These are phyloP conservation scores for Silurus glanis DNA, from an alignment of 2,113 vertebrate genomes.

Conservation along the genomic window DNA sequence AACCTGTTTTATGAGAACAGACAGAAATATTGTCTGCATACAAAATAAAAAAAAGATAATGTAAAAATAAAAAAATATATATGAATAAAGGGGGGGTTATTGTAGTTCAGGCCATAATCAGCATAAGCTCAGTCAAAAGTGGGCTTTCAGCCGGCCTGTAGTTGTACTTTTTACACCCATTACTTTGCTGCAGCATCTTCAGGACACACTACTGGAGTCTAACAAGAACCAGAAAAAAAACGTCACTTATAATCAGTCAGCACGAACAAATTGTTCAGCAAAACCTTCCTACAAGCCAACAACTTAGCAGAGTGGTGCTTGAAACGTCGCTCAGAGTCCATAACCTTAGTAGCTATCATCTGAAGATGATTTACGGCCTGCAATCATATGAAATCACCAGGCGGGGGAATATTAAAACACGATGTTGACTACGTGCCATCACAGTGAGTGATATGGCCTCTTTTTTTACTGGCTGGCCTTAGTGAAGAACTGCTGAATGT, in stretches of 20 bases:
- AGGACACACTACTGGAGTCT: conserved; percentile 5
- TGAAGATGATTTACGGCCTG: conserved; percentile 33
- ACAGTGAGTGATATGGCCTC: not conserved
- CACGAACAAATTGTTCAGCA: conserved; percentile 4
- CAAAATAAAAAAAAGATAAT: not conserved
- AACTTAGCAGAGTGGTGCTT: conserved; percentile 28
- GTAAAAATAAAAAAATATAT: not conserved
- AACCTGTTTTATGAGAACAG: not conserved
- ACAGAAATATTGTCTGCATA: not conserved
- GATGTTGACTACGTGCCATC: conserved; percentile 22
- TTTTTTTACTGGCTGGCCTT: not conserved
- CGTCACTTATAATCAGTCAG: conserved; percentile 22
- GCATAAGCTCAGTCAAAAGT: not conserved
- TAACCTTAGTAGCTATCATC: conserved; percentile 35
- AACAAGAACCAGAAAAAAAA: conserved; percentile 28
- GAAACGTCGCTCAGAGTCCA: conserved; percentile 4
- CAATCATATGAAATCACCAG: conserved; percentile 40
- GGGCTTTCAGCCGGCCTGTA: not conserved
- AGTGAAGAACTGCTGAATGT: not conserved
- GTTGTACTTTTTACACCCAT: conserved; percentile 1
- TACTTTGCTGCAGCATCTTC: conserved; percentile 29
- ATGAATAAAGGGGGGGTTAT: not conserved
- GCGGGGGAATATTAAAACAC: conserved; percentile 25
- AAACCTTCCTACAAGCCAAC: conserved; percentile 20
- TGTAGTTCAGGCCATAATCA: not conserved